Base-by-base conservation (phyloP, 2,797 vertebrate species). In the Sebastes minor region DNA sequence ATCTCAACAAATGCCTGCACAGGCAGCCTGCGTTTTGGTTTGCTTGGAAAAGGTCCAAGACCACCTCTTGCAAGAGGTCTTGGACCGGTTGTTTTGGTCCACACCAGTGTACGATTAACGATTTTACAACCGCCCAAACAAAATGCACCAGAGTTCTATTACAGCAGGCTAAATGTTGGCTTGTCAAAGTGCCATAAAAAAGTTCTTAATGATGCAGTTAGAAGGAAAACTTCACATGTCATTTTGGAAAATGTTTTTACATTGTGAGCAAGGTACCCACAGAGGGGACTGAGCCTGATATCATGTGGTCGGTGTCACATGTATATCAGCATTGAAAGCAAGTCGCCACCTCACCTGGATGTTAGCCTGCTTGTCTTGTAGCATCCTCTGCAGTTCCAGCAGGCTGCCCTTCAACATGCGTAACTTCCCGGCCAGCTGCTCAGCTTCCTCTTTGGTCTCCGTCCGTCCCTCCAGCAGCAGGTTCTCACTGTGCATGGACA, bases 401-500 rank as follows among this genome's bases (percentile, higher is more conserved):
- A 99, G 95, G 70, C 97, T 98, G 25, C 95, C 95, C 89, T 99
- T 99, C 72, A 99, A 91, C 0, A 93, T 95, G 35, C 93, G 91
- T 62, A 99, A 92, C 89, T 97, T 98, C 61, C 82, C 42, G 0
- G 97, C 95, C 90, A 99, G 94, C 70, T 97, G 96, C 84, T 99
- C 97, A 0, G 97, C 97, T 61, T 99, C 97, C 0, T 97, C 96
- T 64, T 95, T 90, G 35, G 81, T 93, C 79, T 90, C 96, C 0
- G 94, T 90, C 75, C 96, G 97, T 33, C 97, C 97, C 91, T 98
- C 97, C 95, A 97, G 94, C 74, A 98, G 94, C 90, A 99, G 96
- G 91, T 95, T 98, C 76, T 99, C 97, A 0, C 97, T 98, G 94
- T 97, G 97, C 79, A 98, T 94, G 0, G 97, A 97, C 77, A 99